Evolutionary conservation across 2,888 invertebrate species (phyloP).

Genomic region (Agelastica alni): DNA sequence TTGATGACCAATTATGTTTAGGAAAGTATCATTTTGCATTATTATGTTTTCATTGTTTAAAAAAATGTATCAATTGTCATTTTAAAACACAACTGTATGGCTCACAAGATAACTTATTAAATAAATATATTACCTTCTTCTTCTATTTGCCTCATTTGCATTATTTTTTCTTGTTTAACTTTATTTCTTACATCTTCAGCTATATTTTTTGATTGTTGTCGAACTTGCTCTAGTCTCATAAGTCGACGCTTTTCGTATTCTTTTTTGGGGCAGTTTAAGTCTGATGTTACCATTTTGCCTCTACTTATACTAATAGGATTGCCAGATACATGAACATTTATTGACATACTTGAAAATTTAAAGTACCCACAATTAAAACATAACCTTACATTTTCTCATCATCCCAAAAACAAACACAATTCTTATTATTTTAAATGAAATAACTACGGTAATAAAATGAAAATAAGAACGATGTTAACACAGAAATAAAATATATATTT

Average conservation of each 20-base stretch:
- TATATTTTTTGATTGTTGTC: conserved; percentile 66
- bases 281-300: conserved; percentile 59
- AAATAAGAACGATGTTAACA: no score
- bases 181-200: conserved; percentile 62
- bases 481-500: no score
- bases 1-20: no score
- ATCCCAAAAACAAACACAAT: no score
- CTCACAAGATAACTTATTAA: no score
- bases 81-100: no score
- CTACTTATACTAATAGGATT: conserved; percentile 59
- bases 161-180: conserved; percentile 59
- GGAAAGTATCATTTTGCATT: no score
- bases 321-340: conserved; percentile 64
- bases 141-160: conserved; percentile 59
- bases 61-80: no score
- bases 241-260: conserved; percentile 63
- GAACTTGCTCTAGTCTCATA: conserved; percentile 67
- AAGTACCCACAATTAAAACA: no score
- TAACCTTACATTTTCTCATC: neutral
- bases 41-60: no score
- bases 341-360: conserved; percentile 59
- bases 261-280: conserved; percentile 60
- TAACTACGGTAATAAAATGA: no score
- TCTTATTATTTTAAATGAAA: no score
- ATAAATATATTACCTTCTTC: conserved; percentile 56